phyloP scores from a whole-genome alignment of 2,888 invertebrate genomes.

The Spodoptera exigua region DNA sequence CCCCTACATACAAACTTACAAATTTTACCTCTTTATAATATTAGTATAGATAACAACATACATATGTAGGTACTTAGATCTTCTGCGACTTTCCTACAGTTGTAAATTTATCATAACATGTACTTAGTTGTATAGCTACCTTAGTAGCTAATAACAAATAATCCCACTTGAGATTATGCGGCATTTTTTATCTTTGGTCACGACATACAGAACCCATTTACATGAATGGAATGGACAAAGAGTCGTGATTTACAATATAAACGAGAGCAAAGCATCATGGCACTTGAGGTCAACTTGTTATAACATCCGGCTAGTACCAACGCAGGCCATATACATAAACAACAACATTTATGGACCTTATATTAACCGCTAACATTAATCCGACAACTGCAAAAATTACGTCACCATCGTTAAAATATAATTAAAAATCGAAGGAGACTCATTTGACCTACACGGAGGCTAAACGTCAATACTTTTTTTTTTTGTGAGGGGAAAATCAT shows the following conservation, averaged over 20 bases:
- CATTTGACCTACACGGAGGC: constrained; percentile 38
- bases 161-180: constrained; percentile 25
- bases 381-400: constrained; percentile 16
- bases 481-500: no score
- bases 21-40: no score
- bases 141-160: constrained; percentile 1
- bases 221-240: constrained; percentile 67
- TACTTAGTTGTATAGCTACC: no score
- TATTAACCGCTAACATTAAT: constrained; percentile 22
- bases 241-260: constrained; percentile 73
- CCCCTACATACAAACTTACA: no score
- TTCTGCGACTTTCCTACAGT: no score
- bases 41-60: no score
- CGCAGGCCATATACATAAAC: constrained; percentile 39
- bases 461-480: constrained; percentile 12
- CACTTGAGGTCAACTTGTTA: constrained; percentile 74
- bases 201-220: constrained; percentile 69
- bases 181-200: constrained; percentile 65
- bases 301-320: constrained; percentile 72
- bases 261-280: constrained; percentile 69
- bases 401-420: constrained; percentile 24
- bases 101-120: no score
- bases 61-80: no score
- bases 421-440: constrained; percentile 28
- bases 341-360: constrained; percentile 33